Evolutionary conservation across 2,888 invertebrate species (phyloP).

Genomic region (Sminthurinus aureus): DNA sequence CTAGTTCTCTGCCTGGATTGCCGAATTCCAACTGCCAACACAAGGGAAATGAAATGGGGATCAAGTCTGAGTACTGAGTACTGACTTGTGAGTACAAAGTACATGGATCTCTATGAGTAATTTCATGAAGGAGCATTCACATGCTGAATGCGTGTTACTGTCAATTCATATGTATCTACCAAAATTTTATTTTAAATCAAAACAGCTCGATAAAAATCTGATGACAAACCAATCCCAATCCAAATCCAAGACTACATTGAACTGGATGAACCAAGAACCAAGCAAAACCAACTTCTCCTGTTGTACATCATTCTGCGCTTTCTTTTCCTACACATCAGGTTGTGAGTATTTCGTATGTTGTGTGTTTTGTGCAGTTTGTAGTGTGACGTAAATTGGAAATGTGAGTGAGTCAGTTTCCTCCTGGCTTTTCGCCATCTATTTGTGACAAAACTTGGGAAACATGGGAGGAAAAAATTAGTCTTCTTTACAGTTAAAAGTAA

Average conservation of each 20-base stretch:
- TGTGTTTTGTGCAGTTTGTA: too few relatives aligned
- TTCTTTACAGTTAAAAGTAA: neutral
- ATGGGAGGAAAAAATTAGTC: too few relatives aligned
- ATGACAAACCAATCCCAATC: neutral
- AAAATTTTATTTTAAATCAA: neutral
- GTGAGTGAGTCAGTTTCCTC: too few relatives aligned
- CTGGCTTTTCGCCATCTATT: too few relatives aligned
- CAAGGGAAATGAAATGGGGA: neutral
- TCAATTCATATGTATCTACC: neutral
- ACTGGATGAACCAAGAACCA: too few relatives aligned
- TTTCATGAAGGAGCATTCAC: neutral
- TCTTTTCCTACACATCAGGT: neutral
- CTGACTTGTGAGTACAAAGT: too few relatives aligned
- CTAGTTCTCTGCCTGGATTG: neutral
- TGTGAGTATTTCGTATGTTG: neutral
- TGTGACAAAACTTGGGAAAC: too few relatives aligned
- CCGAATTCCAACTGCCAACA: neutral
- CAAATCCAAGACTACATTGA: neutral
- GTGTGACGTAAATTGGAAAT: neutral
- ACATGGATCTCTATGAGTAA: neutral
- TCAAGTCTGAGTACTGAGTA: too few relatives aligned
- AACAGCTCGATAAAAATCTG: neutral
- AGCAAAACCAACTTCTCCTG: too few relatives aligned
- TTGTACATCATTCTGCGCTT: neutral
- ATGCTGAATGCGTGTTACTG: neutral